phyloP scores from a whole-genome alignment of 1,140 invertebrate species.

The Bombus affinis region DNA sequence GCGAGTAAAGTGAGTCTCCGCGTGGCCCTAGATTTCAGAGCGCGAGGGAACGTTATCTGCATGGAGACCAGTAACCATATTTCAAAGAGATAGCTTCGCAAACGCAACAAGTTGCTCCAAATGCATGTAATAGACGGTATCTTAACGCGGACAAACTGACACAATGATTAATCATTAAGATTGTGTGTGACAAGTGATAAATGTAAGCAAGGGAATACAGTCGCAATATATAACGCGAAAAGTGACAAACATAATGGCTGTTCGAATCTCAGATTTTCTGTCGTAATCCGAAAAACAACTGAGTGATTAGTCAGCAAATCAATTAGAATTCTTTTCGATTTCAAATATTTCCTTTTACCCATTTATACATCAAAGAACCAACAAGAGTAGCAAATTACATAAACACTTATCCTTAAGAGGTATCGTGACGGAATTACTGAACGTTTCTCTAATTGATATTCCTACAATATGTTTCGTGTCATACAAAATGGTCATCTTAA shows the following conservation, averaged over 20 bases:
- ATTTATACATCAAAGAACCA: too few relatives aligned
- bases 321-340: not conserved
- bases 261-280: constrained; percentile 10
- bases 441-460: too few relatives aligned
- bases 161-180: constrained; percentile 64
- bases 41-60: constrained; percentile 45
- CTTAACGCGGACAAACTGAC: constrained; percentile 58
- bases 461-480: too few relatives aligned
- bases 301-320: not conserved
- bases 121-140: constrained; percentile 65
- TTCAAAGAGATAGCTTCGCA: constrained; percentile 64
- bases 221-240: constrained; percentile 8
- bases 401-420: too few relatives aligned
- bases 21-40: constrained; percentile 37
- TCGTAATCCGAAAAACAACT: not conserved
- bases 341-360: not conserved
- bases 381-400: not conserved
- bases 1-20: not conserved
- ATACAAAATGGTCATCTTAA: too few relatives aligned
- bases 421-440: too few relatives aligned
- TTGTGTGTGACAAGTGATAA: constrained; percentile 59
- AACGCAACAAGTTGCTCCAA: constrained; percentile 65
- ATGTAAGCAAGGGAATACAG: constrained; percentile 26
- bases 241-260: constrained; percentile 3
- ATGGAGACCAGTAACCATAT: constrained; percentile 44